Evolutionary conservation across 1,140 invertebrate species (phyloP).

Genomic region (Proctacanthus coquilletti): DNA sequence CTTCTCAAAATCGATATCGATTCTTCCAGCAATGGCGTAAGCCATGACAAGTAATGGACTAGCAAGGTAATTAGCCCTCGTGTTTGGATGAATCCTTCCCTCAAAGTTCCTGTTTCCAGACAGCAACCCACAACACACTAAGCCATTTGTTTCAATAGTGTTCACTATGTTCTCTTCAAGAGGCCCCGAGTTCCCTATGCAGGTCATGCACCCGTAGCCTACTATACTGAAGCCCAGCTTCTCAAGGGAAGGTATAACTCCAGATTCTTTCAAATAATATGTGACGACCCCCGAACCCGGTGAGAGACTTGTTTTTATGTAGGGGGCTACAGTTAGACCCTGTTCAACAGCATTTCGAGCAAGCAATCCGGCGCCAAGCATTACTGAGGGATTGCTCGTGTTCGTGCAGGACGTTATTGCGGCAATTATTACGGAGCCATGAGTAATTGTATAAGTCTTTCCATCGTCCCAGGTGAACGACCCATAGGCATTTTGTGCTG

Average conservation of each 20-base stretch:
- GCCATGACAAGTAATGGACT: conserved; percentile 92
- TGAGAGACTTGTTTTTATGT: conserved; percentile 91
- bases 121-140: conserved; percentile 87
- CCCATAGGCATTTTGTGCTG: conserved; percentile 46
- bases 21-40: conserved; percentile 87
- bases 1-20: conserved; percentile 88
- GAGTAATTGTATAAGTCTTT: conserved; percentile 65
- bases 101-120: conserved; percentile 98
- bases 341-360: conserved; percentile 90
- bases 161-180: conserved; percentile 79
- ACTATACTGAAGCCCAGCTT: conserved; percentile 85
- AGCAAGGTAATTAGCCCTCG: conserved; percentile 90
- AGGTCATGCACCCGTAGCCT: conserved; percentile 98
- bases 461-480: conserved; percentile 73
- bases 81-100: conserved; percentile 91
- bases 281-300: conserved; percentile 96
- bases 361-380: conserved; percentile 86
- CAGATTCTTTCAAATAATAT: conserved; percentile 75
- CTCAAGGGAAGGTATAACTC: conserved; percentile 73
- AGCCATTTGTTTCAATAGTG: conserved; percentile 87
- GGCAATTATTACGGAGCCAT: conserved; percentile 92
- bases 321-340: conserved; percentile 76
- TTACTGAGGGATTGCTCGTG: conserved; percentile 94
- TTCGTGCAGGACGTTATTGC: conserved; percentile 98
- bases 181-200: conserved; percentile 94